Evolutionary conservation across 2,797 vertebrate species (phyloP).

Genomic region (Sphaeramia orbicularis): DNA sequence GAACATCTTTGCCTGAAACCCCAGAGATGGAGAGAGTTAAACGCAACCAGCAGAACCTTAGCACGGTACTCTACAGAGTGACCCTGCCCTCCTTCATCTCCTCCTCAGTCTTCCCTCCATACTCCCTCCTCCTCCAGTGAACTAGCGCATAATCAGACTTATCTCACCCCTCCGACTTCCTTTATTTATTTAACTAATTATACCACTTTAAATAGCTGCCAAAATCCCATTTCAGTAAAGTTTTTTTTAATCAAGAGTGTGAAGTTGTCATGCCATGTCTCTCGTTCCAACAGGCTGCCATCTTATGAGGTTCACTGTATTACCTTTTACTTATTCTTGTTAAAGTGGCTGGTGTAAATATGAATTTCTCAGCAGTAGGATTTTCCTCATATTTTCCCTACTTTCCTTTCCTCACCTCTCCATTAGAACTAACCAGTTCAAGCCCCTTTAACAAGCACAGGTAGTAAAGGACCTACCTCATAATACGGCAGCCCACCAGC

Average conservation of each 20-base stretch:
- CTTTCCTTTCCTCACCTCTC: too few species aligned
- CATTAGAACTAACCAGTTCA: too few species aligned
- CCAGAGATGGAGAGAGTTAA: constrained; percentile 97
- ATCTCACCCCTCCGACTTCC: background rate
- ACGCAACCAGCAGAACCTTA: constrained; percentile 94
- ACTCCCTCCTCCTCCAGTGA: constrained; percentile 8
- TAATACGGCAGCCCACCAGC: too few species aligned
- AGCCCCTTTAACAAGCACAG: too few species aligned
- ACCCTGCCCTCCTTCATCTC: constrained; percentile 43
- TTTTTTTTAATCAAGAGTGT: background rate
- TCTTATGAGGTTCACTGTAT: too few species aligned
- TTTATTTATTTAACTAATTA: constrained; percentile 22
- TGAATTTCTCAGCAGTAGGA: too few species aligned
- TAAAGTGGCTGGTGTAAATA: too few species aligned
- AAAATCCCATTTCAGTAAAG: background rate
- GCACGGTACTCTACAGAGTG: constrained; percentile 90
- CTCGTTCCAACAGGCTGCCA: too few species aligned
- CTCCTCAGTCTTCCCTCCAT: constrained; percentile 30
- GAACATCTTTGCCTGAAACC: constrained; percentile 93
- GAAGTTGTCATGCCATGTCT: too few species aligned
- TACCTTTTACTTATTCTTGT: too few species aligned
- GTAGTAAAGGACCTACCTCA: too few species aligned
- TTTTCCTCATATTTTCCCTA: too few species aligned
- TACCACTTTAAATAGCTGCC: background rate
- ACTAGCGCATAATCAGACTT: constrained; percentile 12